phyloP scores from a whole-genome alignment of 30 jellyfish, hydroid and myxozoan genomes.

The Nemopilema nomurai region DNA sequence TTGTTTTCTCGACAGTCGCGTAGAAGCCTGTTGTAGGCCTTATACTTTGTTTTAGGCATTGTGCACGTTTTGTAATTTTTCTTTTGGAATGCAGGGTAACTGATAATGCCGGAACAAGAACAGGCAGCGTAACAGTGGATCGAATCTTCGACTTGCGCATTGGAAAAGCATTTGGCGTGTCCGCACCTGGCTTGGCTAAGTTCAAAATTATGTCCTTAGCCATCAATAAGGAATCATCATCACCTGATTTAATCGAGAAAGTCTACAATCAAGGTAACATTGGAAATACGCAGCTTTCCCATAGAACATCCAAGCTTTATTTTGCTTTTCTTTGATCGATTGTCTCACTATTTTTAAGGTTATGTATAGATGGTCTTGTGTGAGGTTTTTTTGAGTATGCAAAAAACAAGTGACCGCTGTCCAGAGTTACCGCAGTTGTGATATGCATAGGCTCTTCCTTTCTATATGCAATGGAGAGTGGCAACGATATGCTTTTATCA shows the following conservation, averaged over 20 bases:
- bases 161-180: constrained; percentile 52
- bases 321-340: neutral
- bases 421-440: too few relatives aligned
- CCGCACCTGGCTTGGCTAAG: constrained; percentile 21
- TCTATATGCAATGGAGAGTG: too few relatives aligned
- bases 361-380: neutral
- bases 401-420: too few relatives aligned
- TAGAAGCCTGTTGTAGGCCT: too few relatives aligned
- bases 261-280: constrained; percentile 58
- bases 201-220: constrained; percentile 83
- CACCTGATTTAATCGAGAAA: constrained; percentile 46
- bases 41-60: too few relatives aligned
- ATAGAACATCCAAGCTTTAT: neutral
- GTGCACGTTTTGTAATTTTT: neutral
- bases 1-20: too few relatives aligned
- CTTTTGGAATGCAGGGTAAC: constrained; percentile 29
- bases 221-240: constrained; percentile 52
- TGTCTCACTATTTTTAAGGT: neutral
- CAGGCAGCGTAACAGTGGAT: constrained; percentile 9
- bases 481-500: too few relatives aligned
- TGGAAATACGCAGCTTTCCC: neutral
- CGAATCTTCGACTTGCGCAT: constrained; percentile 54
- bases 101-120: constrained; percentile 52
- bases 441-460: too few relatives aligned
- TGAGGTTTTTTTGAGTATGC: too few relatives aligned